Percentiles rank a stretch among this genome's conserved stretches.
phyloP scores from a whole-genome alignment of 2,113 vertebrate genomes.

The Loxodonta africana region DNA sequence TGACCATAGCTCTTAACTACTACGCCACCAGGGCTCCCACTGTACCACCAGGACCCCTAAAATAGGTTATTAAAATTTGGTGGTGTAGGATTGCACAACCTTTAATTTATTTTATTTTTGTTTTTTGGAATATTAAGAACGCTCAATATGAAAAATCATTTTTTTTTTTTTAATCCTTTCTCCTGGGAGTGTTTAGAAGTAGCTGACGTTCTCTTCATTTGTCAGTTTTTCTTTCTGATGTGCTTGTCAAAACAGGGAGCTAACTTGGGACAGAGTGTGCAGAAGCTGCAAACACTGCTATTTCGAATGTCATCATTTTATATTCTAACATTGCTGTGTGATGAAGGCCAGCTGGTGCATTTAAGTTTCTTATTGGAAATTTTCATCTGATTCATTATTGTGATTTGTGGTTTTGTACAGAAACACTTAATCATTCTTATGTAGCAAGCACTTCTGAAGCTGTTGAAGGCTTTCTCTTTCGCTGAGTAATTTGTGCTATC shows the following conservation, averaged over 20 bases:
- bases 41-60: background rate
- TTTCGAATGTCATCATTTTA: constrained; percentile 84
- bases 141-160: background rate
- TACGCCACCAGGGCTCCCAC: too few relatives aligned
- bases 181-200: background rate
- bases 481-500: constrained; percentile 87
- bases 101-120: background rate
- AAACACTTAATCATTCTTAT: constrained; percentile 88
- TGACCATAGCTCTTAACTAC: too few relatives aligned
- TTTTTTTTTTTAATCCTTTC: background rate
- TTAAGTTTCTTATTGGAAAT: constrained; percentile 86
- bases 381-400: constrained; percentile 89
- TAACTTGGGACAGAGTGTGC: constrained; percentile 69
- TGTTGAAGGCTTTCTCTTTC: constrained; percentile 85
- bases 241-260: constrained; percentile 52
- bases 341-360: constrained; percentile 87
- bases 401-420: constrained; percentile 87
- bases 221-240: constrained; percentile 65
- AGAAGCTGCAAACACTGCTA: constrained; percentile 72
- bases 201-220: constrained; percentile 20
- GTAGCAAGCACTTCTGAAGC: constrained; percentile 82
- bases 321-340: constrained; percentile 75
- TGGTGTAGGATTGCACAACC: background rate
- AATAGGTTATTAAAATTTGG: background rate
- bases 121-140: background rate